phyloP scores from a whole-genome alignment of 2,888 invertebrate species.

The Blastobasis lacticolella region DNA sequence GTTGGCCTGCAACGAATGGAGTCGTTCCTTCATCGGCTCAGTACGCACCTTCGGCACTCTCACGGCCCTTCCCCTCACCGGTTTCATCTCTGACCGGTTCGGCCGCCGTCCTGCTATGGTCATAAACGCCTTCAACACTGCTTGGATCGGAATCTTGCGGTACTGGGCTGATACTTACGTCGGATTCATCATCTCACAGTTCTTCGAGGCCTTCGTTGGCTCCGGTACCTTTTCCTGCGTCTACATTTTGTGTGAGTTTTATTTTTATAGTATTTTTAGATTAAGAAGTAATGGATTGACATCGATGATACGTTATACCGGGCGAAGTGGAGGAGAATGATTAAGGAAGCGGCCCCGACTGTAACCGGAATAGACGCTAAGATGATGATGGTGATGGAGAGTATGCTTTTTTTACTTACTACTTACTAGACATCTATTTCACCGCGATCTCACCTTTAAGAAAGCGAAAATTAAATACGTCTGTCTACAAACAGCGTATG shows the following conservation, averaged over 20 bases:
- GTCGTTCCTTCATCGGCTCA: constrained; percentile 80
- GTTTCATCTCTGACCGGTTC: constrained; percentile 81
- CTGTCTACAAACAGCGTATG: too few relatives aligned
- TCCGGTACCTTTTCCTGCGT: constrained; percentile 80
- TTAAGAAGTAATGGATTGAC: too few relatives aligned
- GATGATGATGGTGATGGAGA: too few relatives aligned
- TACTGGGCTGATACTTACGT: constrained; percentile 75
- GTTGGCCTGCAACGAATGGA: constrained; percentile 79
- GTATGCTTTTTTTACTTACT: too few relatives aligned
- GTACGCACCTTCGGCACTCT: constrained; percentile 79
- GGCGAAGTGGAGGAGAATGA: too few relatives aligned
- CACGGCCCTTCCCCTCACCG: constrained; percentile 78
- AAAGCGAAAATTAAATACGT: too few relatives aligned
- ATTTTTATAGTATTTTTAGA: neutral
- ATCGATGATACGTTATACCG: too few relatives aligned
- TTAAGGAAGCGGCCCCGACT: too few relatives aligned
- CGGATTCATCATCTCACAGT: constrained; percentile 79
- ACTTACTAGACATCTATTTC: too few relatives aligned
- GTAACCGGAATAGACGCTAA: too few relatives aligned
- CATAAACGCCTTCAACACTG: constrained; percentile 72
- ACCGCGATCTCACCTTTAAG: too few relatives aligned
- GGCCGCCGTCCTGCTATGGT: constrained; percentile 76
- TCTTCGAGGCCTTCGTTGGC: constrained; percentile 78
- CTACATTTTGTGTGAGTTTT: constrained; percentile 76
- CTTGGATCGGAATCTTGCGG: constrained; percentile 76